Evolutionary conservation across 2,113 vertebrate species (phyloP).

Genomic region (Prionailurus viverrinus): DNA sequence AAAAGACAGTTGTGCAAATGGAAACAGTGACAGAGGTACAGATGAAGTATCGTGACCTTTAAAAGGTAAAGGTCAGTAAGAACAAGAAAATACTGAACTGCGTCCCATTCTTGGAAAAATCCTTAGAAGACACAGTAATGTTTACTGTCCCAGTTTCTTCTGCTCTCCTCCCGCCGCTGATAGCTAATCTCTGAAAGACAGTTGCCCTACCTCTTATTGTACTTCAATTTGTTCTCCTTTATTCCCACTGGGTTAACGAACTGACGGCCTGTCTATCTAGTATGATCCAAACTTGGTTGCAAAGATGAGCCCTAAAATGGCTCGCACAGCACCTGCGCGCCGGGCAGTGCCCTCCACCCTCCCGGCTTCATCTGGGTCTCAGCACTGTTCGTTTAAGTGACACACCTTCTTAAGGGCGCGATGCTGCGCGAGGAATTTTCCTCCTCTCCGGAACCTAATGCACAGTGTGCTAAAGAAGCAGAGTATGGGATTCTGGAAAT

Average conservation of each 20-base stretch:
- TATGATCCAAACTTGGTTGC: background rate
- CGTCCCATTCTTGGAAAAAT: too few relatives aligned
- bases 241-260: background rate
- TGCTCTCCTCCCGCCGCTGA: background rate
- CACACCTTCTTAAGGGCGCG: background rate
- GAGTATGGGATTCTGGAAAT: background rate
- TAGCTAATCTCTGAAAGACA: rapidly evolving
- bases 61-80: background rate
- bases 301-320: background rate
- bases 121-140: background rate
- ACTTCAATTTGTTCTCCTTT: background rate
- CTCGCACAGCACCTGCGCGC: rapidly evolving
- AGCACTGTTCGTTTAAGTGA: background rate
- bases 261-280: background rate
- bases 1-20: background rate
- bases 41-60: background rate
- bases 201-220: too few relatives aligned
- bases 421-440: too few relatives aligned
- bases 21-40: background rate
- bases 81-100: background rate
- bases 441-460: background rate
- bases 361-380: background rate
- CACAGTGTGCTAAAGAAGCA: background rate
- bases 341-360: rapidly evolving
- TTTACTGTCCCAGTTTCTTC: background rate